These are phyloP conservation scores for Mycalesis mineus DNA, from an alignment of 2,888 invertebrate genomes.

Conservation along the genomic window DNA sequence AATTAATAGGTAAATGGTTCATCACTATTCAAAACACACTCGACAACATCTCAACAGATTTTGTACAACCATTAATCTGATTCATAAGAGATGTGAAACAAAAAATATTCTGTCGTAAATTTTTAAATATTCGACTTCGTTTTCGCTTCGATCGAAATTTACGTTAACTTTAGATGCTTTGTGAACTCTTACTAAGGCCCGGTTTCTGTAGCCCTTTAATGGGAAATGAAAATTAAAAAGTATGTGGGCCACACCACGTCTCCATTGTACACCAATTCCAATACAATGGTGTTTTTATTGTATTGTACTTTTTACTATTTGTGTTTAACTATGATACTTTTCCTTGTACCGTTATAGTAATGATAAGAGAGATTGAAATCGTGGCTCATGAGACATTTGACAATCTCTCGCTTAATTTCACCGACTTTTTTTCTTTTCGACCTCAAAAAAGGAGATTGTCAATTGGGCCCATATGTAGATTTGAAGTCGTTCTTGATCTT, in stretches of 20 bases:
- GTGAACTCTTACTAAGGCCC: neutral
- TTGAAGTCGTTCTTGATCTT: too few species aligned
- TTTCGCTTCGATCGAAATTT: too few species aligned
- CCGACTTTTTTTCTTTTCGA: slow-evolving; percentile 13
- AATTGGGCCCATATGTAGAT: too few species aligned
- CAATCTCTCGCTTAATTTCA: slow-evolving; percentile 23
- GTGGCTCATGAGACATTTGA: slow-evolving; percentile 15
- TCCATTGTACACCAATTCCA: neutral
- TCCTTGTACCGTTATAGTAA: slow-evolving; percentile 7
- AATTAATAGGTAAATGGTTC: too few species aligned
- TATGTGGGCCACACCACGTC: neutral
- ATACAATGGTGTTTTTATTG: slow-evolving; percentile 1
- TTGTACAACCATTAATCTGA: too few species aligned
- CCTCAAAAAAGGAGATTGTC: neutral
- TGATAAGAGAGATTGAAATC: slow-evolving; percentile 3
- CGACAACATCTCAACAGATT: too few species aligned
- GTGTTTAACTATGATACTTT: neutral
- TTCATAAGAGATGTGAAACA: too few species aligned
- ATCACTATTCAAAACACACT: too few species aligned
- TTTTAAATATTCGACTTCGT: too few species aligned
- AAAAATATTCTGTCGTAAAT: too few species aligned
- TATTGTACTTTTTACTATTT: neutral
- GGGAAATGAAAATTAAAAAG: neutral
- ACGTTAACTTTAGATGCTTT: neutral
- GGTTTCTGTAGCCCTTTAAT: neutral